A percentile compares a stretch with the other conserved stretches of the same genome.
phyloP scores from a whole-genome alignment of 2,113 vertebrate species.

The Symphodus melops region DNA sequence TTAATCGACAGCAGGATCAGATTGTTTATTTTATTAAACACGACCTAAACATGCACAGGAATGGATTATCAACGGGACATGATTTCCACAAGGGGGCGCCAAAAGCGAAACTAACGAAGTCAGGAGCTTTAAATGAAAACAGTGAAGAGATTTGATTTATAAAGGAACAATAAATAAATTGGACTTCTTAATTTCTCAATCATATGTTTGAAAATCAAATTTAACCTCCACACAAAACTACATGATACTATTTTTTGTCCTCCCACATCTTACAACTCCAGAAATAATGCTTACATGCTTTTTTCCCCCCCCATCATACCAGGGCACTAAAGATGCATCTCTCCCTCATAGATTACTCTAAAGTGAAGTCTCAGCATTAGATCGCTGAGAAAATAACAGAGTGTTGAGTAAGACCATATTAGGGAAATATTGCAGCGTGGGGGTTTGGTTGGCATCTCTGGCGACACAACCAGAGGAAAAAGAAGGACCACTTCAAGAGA shows the following conservation, averaged over 20 bases:
- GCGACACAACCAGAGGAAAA: slow-evolving; percentile 38
- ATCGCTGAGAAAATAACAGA: slow-evolving; percentile 44
- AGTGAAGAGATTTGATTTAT: too few species aligned
- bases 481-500: slow-evolving; percentile 69
- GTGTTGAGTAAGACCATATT: slow-evolving; percentile 45
- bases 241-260: neutral
- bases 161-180: too few species aligned
- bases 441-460: slow-evolving; percentile 49
- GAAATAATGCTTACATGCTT: neutral
- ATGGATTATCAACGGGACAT: too few species aligned
- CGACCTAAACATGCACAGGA: too few species aligned
- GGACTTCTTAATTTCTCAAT: too few species aligned
- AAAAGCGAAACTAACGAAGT: too few species aligned
- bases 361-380: slow-evolving; percentile 13
- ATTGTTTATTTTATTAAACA: too few species aligned
- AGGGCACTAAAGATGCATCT: neutral
- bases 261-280: too few species aligned
- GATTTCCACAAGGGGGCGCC: too few species aligned
- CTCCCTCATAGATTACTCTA: slow-evolving; percentile 10
- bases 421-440: slow-evolving; percentile 50
- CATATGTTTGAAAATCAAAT: neutral
- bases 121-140: too few species aligned
- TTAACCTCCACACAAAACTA: too few species aligned
- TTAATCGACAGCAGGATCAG: too few species aligned
- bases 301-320: neutral